Conservation (phyloP, 2,888 invertebrate genomes). For the Cantharis nigra region DNA sequence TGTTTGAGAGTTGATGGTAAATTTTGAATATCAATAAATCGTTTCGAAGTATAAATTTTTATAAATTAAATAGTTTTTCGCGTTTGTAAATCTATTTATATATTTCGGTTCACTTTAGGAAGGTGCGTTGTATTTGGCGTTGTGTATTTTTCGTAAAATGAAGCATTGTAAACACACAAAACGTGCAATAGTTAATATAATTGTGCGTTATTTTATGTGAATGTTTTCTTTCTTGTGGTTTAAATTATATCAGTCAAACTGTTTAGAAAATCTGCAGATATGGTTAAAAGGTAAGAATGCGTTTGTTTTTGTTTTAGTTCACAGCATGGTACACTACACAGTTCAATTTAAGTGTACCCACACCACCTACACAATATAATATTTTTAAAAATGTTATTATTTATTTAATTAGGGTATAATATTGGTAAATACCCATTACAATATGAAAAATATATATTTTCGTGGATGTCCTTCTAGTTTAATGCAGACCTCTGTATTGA, state of each 20-base stretch:
- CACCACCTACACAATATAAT: background rate
- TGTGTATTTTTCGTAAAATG: constrained; percentile 27
- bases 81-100: background rate
- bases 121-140: constrained; percentile 17
- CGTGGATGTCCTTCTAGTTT: background rate
- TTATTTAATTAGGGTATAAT: background rate
- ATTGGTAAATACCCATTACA: background rate
- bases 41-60: background rate
- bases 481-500: constrained; percentile 28
- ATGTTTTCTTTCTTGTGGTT: constrained; percentile 10
- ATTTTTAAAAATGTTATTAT: background rate
- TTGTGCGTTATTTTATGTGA: constrained; percentile 28
- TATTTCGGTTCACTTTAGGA: background rate
- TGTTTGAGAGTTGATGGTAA: background rate
- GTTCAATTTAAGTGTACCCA: background rate
- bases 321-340: background rate
- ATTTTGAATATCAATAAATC: background rate
- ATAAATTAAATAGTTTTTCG: background rate
- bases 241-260: constrained; percentile 32
- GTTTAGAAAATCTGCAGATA: constrained; percentile 55
- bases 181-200: constrained; percentile 20
- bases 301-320: background rate
- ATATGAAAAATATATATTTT: background rate
- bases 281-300: constrained; percentile 54
- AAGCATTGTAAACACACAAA: constrained; percentile 32